Base-by-base conservation (phyloP, 2,888 invertebrate genomes). In the Andrena flavipes region DNA sequence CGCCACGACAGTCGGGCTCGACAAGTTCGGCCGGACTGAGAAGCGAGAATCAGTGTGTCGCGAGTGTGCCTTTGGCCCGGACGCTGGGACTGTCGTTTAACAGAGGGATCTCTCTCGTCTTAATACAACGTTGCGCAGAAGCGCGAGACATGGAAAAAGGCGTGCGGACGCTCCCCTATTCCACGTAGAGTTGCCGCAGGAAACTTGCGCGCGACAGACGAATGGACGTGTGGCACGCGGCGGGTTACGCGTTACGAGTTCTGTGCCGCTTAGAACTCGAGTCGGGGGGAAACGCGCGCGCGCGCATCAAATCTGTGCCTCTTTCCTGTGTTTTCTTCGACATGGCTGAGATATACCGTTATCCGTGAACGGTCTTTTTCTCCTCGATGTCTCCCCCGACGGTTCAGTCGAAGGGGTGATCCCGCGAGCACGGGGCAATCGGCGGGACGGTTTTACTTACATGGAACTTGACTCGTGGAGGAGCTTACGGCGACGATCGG, bases 331-430 rank as follows among this genome's bases (percentile, higher is more conserved):
- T 42, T 42, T 64, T 23, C 72, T 49, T 76, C 76, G 84, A 78
- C 80, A 86, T 86, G 87, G 84, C 78, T 59, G 84, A 71, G 76
- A 78, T 77, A 59, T 82, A 86, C 87, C 87, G 87, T 87, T 87
- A 86, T 64, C 78, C 80, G 77, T 75, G 82, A 71, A 67, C 59
- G 54, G 60, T 67, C 78, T 84, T 77, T 72, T 54, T 29, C 42
- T 54, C 20, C 63, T 23, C 70, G 74, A 72, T 67, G 70, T 64
- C 48, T 65, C 33, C 75, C 72, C 26, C 67, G 81, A 60, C 54
- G 71, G 26, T 26, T 35, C 56, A 63, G 42, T 26, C 67, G 33
- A 77, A 35, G 71, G 54, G 77, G 16, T 65, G 71, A 69, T 64
- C 33, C 68, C 13, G 74, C 35, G 49, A 56, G 49, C 60, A 48